Evolutionary conservation across 2,797 vertebrate species (phyloP).

Genomic region (Sebastes glaucus): DNA sequence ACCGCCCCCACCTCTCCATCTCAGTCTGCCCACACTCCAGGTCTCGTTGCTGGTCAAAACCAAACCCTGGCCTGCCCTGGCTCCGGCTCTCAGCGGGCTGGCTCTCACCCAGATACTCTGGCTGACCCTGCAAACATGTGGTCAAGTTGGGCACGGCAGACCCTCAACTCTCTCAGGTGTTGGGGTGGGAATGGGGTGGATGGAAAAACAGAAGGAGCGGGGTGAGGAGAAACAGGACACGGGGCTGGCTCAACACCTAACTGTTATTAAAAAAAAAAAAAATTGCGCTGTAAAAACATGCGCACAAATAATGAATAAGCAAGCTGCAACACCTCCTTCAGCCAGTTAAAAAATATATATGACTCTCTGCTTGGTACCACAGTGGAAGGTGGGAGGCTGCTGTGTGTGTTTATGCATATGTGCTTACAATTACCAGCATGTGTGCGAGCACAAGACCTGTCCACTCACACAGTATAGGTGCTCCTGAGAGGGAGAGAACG

Average conservation of each 20-base stretch:
- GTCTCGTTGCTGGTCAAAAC: slow-evolving; percentile 57
- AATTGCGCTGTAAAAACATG: background rate
- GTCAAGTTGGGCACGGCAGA: slow-evolving; percentile 62
- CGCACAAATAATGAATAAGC: background rate
- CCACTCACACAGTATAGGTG: slow-evolving; percentile 17
- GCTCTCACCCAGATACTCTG: slow-evolving; percentile 75
- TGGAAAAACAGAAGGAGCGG: background rate
- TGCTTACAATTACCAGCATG: slow-evolving; percentile 34
- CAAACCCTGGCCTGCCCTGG: slow-evolving; percentile 48
- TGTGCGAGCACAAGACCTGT: slow-evolving; percentile 20
- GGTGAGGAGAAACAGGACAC: slow-evolving; percentile 13
- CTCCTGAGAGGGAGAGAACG: slow-evolving; percentile 16
- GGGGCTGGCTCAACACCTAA: background rate
- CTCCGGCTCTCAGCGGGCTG: slow-evolving; percentile 64
- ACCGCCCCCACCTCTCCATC: slow-evolving; percentile 30
- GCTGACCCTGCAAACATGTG: slow-evolving; percentile 77
- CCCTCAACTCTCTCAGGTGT: slow-evolving; percentile 49
- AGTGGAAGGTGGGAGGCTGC: slow-evolving; percentile 12
- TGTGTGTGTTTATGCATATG: slow-evolving; percentile 40
- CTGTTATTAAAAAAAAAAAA: background rate
- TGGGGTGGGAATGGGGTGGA: background rate
- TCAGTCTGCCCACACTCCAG: slow-evolving; percentile 50
- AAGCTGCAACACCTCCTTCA: background rate
- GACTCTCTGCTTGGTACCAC: background rate
- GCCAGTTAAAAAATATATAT: background rate